phyloP scores from a whole-genome alignment of 1,140 invertebrate genomes.

The Lasaia peninsularis region DNA sequence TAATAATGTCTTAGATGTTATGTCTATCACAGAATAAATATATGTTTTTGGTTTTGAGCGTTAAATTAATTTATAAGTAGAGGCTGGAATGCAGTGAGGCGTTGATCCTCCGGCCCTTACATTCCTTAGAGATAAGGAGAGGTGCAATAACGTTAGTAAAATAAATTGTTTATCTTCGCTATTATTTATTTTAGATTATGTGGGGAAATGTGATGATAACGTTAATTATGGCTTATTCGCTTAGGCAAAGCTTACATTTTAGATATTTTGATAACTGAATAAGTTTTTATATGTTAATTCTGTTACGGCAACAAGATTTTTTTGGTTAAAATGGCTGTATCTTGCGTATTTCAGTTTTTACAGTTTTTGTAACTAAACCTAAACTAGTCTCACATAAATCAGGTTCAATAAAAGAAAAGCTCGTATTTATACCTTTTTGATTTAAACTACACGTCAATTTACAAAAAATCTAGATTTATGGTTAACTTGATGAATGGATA shows the following conservation, averaged over 20 bases:
- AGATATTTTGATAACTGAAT: not conserved
- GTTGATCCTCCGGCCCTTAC: constrained; percentile 40
- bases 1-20: not conserved
- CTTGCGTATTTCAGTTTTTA: no score
- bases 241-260: not conserved
- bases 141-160: constrained; percentile 26
- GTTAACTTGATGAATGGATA: no score
- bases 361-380: no score
- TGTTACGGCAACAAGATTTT: no score
- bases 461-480: no score
- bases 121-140: constrained; percentile 49
- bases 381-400: no score
- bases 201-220: constrained; percentile 1
- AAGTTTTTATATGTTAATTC: not conserved
- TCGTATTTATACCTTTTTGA: no score
- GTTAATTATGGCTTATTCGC: constrained; percentile 2
- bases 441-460: no score
- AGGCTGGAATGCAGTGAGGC: constrained; percentile 41
- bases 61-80: constrained; percentile 30
- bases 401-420: no score
- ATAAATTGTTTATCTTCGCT: constrained; percentile 1
- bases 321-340: no score
- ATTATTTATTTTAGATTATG: constrained; percentile 10
- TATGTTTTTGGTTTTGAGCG: constrained; percentile 12
- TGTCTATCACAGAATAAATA: not conserved